phyloP scores from a whole-genome alignment of 1,140 invertebrate genomes.

The Diorhabda carinulata region DNA sequence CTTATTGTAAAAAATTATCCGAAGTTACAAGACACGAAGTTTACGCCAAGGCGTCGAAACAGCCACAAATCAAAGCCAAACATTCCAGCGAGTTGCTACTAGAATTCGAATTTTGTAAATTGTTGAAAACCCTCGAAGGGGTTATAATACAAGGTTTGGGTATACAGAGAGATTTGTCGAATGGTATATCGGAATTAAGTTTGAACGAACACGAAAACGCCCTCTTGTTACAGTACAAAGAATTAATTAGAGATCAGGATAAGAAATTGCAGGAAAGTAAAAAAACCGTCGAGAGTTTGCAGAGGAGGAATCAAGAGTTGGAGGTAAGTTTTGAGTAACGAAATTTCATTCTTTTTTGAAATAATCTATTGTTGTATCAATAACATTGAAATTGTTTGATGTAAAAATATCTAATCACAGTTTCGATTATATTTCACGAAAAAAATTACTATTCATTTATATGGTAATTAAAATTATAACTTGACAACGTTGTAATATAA shows the following conservation, averaged over 20 bases:
- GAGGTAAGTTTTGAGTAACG: conserved; percentile 45
- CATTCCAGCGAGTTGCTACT: conserved; percentile 66
- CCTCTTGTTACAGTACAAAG: conserved; percentile 77
- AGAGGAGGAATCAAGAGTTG: conserved; percentile 53
- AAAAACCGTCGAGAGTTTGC: conserved; percentile 52
- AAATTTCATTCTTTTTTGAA: neutral
- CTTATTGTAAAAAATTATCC: conserved; percentile 80
- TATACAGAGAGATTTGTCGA: conserved; percentile 47
- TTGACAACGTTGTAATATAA: too few species aligned
- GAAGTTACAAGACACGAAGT: conserved; percentile 85
- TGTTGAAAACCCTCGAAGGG: conserved; percentile 75
- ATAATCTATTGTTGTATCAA: conserved; percentile 8
- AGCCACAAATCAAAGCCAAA: conserved; percentile 81
- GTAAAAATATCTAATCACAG: too few species aligned
- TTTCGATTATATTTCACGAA: too few species aligned
- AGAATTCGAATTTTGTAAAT: conserved; percentile 92
- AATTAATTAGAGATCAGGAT: conserved; percentile 85
- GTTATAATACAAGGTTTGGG: conserved; percentile 58
- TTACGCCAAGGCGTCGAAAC: conserved; percentile 88
- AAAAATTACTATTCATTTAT: too few species aligned
- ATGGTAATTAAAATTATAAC: too few species aligned
- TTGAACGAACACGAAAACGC: conserved; percentile 57
- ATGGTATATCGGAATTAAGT: conserved; percentile 52
- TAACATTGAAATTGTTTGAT: too few species aligned
- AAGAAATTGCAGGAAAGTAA: conserved; percentile 64